Percentiles rank a stretch among this genome's conserved stretches.
Conservation (phyloP, 1,140 invertebrate species). For the Drosophila tsacasi region DNA sequence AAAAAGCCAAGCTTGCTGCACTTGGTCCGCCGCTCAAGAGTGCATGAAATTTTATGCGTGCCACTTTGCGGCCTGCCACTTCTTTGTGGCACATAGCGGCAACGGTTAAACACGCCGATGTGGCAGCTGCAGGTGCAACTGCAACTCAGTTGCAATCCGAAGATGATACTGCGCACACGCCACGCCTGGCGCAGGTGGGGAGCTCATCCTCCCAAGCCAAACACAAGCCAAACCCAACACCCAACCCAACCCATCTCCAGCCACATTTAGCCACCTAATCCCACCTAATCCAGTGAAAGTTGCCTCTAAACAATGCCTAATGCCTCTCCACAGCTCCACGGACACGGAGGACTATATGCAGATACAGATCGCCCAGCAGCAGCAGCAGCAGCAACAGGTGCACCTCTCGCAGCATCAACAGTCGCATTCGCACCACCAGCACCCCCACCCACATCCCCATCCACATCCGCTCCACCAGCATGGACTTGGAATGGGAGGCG, state of each 20-base stretch:
- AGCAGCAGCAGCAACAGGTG: conserved; percentile 67
- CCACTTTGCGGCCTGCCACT: conserved; percentile 59
- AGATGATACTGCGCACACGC: conserved; percentile 82
- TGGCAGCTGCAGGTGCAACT: conserved; percentile 20
- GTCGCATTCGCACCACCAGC: conserved; percentile 62
- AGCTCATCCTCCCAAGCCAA: neutral
- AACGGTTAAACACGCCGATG: neutral
- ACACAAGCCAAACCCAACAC: neutral
- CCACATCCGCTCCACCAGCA: conserved; percentile 51
- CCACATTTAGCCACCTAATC: neutral
- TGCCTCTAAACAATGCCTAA: neutral
- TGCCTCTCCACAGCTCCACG: conserved; percentile 67
- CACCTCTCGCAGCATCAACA: conserved; percentile 63
- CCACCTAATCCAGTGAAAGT: conserved; percentile 30
- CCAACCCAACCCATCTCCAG: neutral
- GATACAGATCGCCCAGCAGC: conserved; percentile 78
- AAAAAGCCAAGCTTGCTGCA: neutral
- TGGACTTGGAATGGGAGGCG: conserved; percentile 47
- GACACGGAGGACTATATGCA: conserved; percentile 85
- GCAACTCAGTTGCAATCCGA: conserved; percentile 70
- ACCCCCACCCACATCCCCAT: conserved; percentile 37
- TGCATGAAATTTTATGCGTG: conserved; percentile 84
- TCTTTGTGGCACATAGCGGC: conserved; percentile 18
- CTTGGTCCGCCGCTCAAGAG: conserved; percentile 62
- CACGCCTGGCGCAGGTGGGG: conserved; percentile 78